Base-by-base conservation (phyloP, 2,888 invertebrate genomes). In the Saturnia pavonia region DNA sequence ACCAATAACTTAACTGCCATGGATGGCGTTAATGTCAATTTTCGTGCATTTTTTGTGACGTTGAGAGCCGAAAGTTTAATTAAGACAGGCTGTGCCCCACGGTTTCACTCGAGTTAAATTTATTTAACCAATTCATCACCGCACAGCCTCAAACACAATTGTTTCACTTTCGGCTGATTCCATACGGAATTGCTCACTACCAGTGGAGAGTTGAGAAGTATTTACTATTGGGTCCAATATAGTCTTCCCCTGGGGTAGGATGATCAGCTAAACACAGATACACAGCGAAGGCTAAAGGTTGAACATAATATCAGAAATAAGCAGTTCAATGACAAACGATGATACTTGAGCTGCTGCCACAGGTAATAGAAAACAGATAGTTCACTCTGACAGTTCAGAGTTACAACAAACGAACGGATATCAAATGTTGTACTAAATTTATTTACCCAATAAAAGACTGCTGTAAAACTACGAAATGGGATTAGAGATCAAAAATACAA, bases 251-350 rank as follows among this genome's bases (percentile, higher is more conserved):
- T 60, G 14, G 6, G 11, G 57, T 60, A 27, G 57, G 27, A 27
- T 11, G 57, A 25, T 60, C 3, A 60, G 14, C 11, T 60, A 25
- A 60, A 60, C 1, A 19, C 57, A 60, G 57, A 60, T 60, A 14
- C 19, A 19, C 11, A 51, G 57, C 11, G 4, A 40, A 40, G 40
- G 19, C 40, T 16, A 40, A 65, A 65, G 40, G 40, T 65, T 65
- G 68, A 43, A 51, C 43, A 67, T 68, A 54, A 60, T 60, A 14
- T 60, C 57, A 60, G 4, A 48, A 66, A 71, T 51, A 51, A 74
- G 66, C 78, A 72, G 74, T 75, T 80, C 80, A 74, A 80, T 79
- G 80, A 79, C 80, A 74, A 73, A 68, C 54, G 43, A 27, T 68
- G 65, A 65, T 65, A 65, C n/a, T 40, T n/a, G 65, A 65, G 65